These are phyloP conservation scores for Labeo rohita DNA, from an alignment of 2,113 vertebrate species.

Conservation along the genomic window DNA sequence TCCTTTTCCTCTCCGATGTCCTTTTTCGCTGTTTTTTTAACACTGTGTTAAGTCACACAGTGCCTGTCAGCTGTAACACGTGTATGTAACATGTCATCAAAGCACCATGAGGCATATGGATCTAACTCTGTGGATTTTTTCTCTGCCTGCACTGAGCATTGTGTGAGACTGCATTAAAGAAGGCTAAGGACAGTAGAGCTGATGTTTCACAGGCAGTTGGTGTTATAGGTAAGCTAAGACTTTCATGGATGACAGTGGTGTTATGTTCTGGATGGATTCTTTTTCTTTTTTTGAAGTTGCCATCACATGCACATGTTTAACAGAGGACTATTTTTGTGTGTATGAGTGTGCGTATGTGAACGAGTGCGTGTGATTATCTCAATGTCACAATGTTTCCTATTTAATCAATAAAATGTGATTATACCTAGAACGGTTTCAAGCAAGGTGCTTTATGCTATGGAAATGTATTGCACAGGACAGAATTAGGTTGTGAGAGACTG, in stretches of 20 bases:
- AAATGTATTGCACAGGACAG: not conserved
- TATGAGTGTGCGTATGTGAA: constrained; percentile 70
- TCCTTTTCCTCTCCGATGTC: constrained; percentile 11
- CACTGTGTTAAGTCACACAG: constrained; percentile 68
- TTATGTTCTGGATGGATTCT: constrained; percentile 55
- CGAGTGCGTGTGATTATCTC: constrained; percentile 69
- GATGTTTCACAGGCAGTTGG: constrained; percentile 33
- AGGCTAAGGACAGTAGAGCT: constrained; percentile 23
- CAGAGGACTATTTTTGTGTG: constrained; percentile 71
- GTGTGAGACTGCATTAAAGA: constrained; percentile 44
- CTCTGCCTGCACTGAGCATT: constrained; percentile 20
- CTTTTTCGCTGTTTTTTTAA: constrained; percentile 56
- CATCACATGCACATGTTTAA: constrained; percentile 61
- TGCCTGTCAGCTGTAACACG: constrained; percentile 56
- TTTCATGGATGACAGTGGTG: constrained; percentile 19
- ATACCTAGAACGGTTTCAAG: constrained; percentile 36
- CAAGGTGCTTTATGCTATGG: constrained; percentile 2
- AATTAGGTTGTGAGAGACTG: constrained; percentile 27
- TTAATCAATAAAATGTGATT: constrained; percentile 80
- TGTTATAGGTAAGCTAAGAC: constrained; percentile 34
- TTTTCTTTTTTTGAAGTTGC: constrained; percentile 51
- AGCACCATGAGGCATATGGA: constrained; percentile 36
- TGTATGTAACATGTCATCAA: constrained; percentile 34
- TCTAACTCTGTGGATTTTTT: constrained; percentile 14
- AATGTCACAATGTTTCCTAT: constrained; percentile 78